These are phyloP conservation scores for Takifugu flavidus DNA, from an alignment of 2,113 vertebrate species.

Conservation along the genomic window DNA sequence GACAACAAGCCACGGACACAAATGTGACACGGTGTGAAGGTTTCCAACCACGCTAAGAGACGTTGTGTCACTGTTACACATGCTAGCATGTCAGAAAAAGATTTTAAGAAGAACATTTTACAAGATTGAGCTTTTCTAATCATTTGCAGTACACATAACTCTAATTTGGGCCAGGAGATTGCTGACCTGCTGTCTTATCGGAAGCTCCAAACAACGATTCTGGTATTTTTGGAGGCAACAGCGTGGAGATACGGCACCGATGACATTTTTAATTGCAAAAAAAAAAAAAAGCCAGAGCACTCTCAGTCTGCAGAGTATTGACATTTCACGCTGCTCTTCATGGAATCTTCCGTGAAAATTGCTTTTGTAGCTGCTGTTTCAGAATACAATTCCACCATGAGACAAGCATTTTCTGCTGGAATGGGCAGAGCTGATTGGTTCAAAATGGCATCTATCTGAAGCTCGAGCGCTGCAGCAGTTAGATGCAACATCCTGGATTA, in stretches of 20 bases:
- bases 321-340: not conserved
- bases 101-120: too few relatives aligned
- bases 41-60: too few relatives aligned
- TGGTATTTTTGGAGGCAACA: too few relatives aligned
- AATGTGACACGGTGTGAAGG: too few relatives aligned
- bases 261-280: not conserved
- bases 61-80: too few relatives aligned
- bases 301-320: not conserved
- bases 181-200: not conserved
- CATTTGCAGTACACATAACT: too few relatives aligned
- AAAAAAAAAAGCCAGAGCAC: not conserved
- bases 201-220: too few relatives aligned
- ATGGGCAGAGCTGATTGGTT: not conserved
- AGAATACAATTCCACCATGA: not conserved
- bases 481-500: too few relatives aligned
- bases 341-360: not conserved
- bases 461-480: not conserved
- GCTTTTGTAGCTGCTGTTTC: not conserved
- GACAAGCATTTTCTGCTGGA: not conserved
- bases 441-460: not conserved
- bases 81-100: too few relatives aligned
- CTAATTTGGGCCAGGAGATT: not conserved
- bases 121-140: too few relatives aligned
- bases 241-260: not conserved
- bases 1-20: too few relatives aligned